These are phyloP conservation scores for Turritopsis rubra DNA, from an alignment of 30 jellyfish, hydroid and myxozoan genomes.

Conservation along the genomic window DNA sequence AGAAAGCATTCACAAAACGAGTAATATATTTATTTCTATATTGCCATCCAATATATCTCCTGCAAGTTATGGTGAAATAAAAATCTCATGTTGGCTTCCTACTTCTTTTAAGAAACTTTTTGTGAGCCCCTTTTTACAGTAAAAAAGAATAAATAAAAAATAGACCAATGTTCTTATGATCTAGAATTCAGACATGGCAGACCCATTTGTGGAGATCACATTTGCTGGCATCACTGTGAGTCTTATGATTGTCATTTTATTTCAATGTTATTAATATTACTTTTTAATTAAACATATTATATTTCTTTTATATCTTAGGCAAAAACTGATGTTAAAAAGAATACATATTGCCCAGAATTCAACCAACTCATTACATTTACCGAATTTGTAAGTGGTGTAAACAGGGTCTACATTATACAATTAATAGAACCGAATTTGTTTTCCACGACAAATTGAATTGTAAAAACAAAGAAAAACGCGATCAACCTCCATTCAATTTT, in stretches of 20 bases:
- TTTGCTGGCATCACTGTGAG: constrained; percentile 83
- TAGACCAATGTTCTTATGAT: constrained; percentile 1
- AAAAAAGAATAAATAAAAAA: no score
- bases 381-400: constrained; percentile 89
- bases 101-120: not conserved
- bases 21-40: no score
- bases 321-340: constrained; percentile 54
- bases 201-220: constrained; percentile 87
- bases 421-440: no score
- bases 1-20: constrained; percentile 89
- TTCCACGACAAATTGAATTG: no score
- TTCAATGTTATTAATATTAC: not conserved
- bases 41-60: no score
- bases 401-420: no score
- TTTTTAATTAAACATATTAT: not conserved
- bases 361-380: constrained; percentile 70
- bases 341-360: constrained; percentile 74
- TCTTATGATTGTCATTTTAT: not conserved
- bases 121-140: not conserved
- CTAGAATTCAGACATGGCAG: constrained; percentile 75
- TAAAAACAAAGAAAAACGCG: no score
- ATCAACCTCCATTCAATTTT: no score
- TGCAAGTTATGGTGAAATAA: no score
- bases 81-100: no score
- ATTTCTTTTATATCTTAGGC: constrained; percentile 39